Base-by-base conservation (phyloP, 2,113 vertebrate genomes). In the Pandion haliaetus region DNA sequence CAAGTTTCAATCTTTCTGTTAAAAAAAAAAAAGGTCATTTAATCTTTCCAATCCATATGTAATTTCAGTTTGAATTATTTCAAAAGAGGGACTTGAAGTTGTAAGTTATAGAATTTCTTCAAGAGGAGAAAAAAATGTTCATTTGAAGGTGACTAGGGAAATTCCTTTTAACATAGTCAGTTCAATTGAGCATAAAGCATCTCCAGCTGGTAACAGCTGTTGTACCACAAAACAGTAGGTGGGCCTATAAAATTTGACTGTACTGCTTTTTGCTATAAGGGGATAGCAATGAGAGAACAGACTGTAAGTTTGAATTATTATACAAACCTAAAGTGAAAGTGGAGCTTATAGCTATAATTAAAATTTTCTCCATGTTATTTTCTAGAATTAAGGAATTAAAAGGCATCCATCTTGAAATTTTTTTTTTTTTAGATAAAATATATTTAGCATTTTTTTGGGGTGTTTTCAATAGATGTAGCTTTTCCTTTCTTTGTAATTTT, bases 201-300 rank as follows among this genome's bases (percentile, higher is more conserved):
- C 50, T 77, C 44, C 90, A 81, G 57, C 70, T 93, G 71, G 52
- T 66, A 94, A 89, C 95, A 97, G 95, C 88, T 98, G 96, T 71
- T 86, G 71, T 59, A 91, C 58, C 88, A 86, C 82, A 59, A 70
- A 57, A 86, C 69, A 78, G 67, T 93, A 62, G 81, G 74, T 79
- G 44, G 40, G 57, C 81, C 82, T 88, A 77, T 91, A 74, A 62
- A 91, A 82, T 96, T 91, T 95, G 82, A 67, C 5, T 5, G 65
- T 74, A 69, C 67, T 92, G 26, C 70, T 80, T 95, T 96, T 96
- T 92, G 79, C 86, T 89, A 36, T 90, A 72, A 95, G 73, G 47
- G 69, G 47, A 67, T 95, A 93, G 76, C 63, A 97, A 55, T 63
- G 81, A 80, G 78, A 78, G 32, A 93, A 45, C 17, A 83, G 62